These are phyloP conservation scores for Dendropsophus ebraccatus DNA, from an alignment of 2,113 vertebrate genomes.

Conservation along the genomic window DNA sequence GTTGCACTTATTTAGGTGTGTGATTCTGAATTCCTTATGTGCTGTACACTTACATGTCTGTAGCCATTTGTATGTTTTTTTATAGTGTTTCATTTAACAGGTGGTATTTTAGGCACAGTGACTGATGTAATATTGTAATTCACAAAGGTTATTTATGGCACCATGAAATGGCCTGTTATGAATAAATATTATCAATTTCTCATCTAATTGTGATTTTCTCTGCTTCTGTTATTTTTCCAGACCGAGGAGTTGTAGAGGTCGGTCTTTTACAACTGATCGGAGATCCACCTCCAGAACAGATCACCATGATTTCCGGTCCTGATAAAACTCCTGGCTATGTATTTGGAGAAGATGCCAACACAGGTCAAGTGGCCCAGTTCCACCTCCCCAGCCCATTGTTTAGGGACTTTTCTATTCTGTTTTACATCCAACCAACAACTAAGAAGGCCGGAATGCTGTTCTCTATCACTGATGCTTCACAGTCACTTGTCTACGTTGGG, in stretches of 20 bases:
- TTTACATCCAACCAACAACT: constrained; percentile 81
- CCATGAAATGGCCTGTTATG: not conserved
- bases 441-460: constrained; percentile 79
- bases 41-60: not conserved
- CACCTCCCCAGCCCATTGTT: constrained; percentile 86
- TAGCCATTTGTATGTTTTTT: not conserved
- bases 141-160: too few species aligned
- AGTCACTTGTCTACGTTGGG: constrained; percentile 81
- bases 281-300: constrained; percentile 79
- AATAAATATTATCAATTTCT: not conserved
- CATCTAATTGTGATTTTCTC: not conserved
- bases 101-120: too few species aligned
- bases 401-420: constrained; percentile 86
- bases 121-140: too few species aligned
- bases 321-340: constrained; percentile 77
- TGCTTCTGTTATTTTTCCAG: constrained; percentile 68
- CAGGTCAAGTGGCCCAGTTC: constrained; percentile 82
- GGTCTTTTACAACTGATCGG: constrained; percentile 87
- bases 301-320: constrained; percentile 73
- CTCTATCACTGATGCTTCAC: constrained; percentile 81
- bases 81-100: too few species aligned
- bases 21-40: not conserved
- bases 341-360: constrained; percentile 78
- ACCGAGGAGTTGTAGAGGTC: constrained; percentile 70
- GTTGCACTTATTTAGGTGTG: not conserved